phyloP scores from a whole-genome alignment of 2,113 vertebrate species.

The Alaudala cheleensis region DNA sequence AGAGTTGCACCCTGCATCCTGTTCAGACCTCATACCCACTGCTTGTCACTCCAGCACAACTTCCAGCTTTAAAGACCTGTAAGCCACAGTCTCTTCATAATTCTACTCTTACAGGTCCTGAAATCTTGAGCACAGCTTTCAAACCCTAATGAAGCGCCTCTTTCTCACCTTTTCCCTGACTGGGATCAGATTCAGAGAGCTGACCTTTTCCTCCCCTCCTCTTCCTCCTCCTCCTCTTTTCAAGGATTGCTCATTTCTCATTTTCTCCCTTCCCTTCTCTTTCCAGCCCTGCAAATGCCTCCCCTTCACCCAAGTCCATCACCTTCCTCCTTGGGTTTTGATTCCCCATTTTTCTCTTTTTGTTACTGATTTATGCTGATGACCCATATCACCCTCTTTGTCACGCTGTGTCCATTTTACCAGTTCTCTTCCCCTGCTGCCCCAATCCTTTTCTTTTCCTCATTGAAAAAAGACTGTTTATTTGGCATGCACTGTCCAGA shows the following conservation, averaged over 20 bases:
- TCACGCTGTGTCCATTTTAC: background rate
- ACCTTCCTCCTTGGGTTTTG: background rate
- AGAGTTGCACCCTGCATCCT: background rate
- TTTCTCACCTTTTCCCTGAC: background rate
- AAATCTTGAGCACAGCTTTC: background rate
- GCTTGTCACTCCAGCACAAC: background rate
- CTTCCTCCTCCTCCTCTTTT: background rate
- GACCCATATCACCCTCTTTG: background rate
- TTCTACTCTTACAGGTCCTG: background rate
- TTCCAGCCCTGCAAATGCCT: background rate
- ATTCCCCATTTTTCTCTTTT: background rate
- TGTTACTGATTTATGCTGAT: background rate
- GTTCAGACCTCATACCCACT: background rate
- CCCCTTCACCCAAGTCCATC: background rate
- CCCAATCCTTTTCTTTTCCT: background rate
- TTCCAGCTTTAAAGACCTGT: background rate
- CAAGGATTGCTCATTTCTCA: background rate
- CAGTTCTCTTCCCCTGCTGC: background rate
- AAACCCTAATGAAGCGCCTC: background rate
- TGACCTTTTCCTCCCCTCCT: background rate
- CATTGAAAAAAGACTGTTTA: background rate
- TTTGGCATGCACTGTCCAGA: background rate
- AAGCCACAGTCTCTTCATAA: background rate
- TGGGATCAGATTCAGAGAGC: background rate
- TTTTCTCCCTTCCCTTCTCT: background rate